A percentile compares a stretch with the other conserved stretches of the same genome.
Conservation (phyloP, 2,113 vertebrate species). For the Aptenodytes forsteri region DNA sequence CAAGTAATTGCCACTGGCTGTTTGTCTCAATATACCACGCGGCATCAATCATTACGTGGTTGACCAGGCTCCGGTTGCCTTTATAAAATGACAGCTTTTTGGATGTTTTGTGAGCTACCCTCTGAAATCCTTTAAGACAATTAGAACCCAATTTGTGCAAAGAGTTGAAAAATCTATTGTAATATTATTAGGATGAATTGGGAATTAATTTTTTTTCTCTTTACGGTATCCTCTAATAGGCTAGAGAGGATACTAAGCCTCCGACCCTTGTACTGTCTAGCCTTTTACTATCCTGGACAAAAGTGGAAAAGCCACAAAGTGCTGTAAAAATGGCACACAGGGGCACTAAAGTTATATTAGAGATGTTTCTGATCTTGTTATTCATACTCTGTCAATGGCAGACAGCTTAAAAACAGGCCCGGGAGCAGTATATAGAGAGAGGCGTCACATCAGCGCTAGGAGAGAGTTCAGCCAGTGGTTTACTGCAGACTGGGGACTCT, state of each 20-base stretch:
- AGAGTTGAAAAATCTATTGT: constrained; percentile 31
- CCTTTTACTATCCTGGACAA: constrained; percentile 44
- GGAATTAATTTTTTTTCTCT: constrained; percentile 20
- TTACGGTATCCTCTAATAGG: neutral
- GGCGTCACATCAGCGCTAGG: neutral
- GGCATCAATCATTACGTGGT: neutral
- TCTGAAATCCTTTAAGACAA: constrained; percentile 37
- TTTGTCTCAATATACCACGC: neutral
- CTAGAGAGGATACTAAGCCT: neutral
- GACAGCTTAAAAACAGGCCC: constrained; percentile 55
- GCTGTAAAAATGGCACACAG: constrained; percentile 37
- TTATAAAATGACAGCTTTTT: neutral
- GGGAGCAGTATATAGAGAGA: constrained; percentile 23
- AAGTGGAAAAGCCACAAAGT: constrained; percentile 64
- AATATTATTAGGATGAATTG: constrained; percentile 37
- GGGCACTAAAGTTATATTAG: constrained; percentile 49
- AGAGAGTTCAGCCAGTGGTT: constrained; percentile 50
- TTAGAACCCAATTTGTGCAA: neutral
- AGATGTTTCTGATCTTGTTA: constrained; percentile 60
- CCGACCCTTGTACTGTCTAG: constrained; percentile 25
- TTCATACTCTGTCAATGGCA: constrained; percentile 45
- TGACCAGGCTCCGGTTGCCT: neutral
- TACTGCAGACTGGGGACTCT: constrained; percentile 6
- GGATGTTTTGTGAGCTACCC: neutral
- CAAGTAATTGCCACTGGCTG: neutral